Base-by-base conservation (phyloP, 2,888 invertebrate genomes). In the Megalurothrips usitatus region DNA sequence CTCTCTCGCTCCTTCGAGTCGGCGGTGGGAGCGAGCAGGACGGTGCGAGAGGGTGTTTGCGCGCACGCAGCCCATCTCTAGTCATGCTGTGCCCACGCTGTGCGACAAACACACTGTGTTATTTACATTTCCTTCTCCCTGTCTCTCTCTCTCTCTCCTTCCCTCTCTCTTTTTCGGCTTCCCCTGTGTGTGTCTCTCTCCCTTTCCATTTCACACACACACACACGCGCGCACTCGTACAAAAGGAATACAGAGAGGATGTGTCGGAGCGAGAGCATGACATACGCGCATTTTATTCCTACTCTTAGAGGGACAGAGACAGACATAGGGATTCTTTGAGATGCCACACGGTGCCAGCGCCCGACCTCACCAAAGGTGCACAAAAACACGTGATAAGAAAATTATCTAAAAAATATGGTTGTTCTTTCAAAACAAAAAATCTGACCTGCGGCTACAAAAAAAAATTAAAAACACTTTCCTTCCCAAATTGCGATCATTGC, bases 31-130 rank as follows among this genome's bases (percentile, higher is more conserved):
- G 26, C 23, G 1, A 75, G 68, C 9, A 26, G 23, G 68, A 75
- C 23, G 12, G 26, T 9, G 68, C 6, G 68, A 68, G 23, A 23
- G 0, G 26, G 23, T 8, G 9, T 26, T 11, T 19, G 11, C 23
- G 9, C 68, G 26, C 23, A 26, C 23, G 68, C 68, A 75, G 26
- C 68, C 68, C 68, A 75, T 26, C 68, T 68, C 68, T 68, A 68
- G 68, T n/a, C 58, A n/a, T 52, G 52, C 9, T 23, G 68, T 75
- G 68, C 68, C 68, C 68, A 68, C 68, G 68, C 68, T 75, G 68
- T 75, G 68, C 68, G 68, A 75, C 68, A 75, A 75, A 75, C 68
- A 75, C 68, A 75, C 68, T 75, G 68, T 26, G 68, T 75, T 75
- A 75, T 75, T 75, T 75, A 75, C 68, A 75, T 75, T 75, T 75